Evolutionary conservation across 2,113 vertebrate species (phyloP), one percentile per base, ranked within the genome.

Genomic region (Plestiodon gilberti): DNA sequence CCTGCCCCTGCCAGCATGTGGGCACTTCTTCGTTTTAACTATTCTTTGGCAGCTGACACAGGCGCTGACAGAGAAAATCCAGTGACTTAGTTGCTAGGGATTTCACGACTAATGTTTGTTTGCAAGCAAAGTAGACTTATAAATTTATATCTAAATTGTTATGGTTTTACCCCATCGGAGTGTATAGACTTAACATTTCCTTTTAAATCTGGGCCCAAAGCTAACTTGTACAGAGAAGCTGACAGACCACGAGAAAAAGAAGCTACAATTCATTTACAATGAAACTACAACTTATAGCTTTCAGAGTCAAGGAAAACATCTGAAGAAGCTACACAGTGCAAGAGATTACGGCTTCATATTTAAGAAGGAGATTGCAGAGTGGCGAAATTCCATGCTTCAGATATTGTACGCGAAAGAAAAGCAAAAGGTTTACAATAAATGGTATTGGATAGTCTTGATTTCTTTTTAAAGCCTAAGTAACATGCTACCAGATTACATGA

Each of bases 1-100:
- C 97, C 96, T 91, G 95, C 96, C 96, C 96, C 97, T 97, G 97
- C 97, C 98, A 97, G 97, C 96, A 96, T 97, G 96, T 96, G 98
- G 98, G 97, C 98, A 98, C 98, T 98, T 98, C 96, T 96, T 97
- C 95, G 91, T 96, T 96, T 96, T 95, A 96, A 94, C 96, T 97
- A 96, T 97, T 99, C 98, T 99, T 99, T 99, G 98, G 98, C 98
- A 99, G 98, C 97, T 97, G 96, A 97, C 97, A 96, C 95, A 97
- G 96, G 97, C 94, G 96, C 96, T 97, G 96, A 97, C 97, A 98
- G 96, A 97, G 97, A 97, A 97, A 97, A 98, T 98, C 98, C 98
- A 98, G 98, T 98, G 98, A 98, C 97, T 98, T 91, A 88, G 94
- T 97, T 96, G 94, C 95, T 96, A 96, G 96, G 96, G 96, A 96